Base-by-base conservation (phyloP, 2,113 vertebrate species). In the Rafetus swinhoei region DNA sequence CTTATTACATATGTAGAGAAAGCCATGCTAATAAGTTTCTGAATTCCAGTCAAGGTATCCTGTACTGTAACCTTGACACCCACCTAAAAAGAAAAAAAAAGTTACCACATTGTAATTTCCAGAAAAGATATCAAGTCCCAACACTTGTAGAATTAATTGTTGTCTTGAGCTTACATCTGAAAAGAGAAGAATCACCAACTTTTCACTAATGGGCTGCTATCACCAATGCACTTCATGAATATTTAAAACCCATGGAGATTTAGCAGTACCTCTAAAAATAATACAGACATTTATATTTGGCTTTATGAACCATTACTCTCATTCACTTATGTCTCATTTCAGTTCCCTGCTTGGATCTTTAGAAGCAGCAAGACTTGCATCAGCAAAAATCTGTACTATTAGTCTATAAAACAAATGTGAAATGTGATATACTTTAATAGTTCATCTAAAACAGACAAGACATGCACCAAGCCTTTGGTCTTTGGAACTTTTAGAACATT, bases 1-100 rank as follows among this genome's bases (percentile, higher is more conserved):
- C 97, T 98, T 85, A 94, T 96, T 84, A 98, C 97, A 4, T 98
- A 99, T 0, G 98, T 99, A 77, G 98, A 98, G 93, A 98, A 98
- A 39, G 98, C 98, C 93, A 98, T 96, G 76, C 98, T 98, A n/a
- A 99, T 97, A 65, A 93, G 95, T 95, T 98, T 98, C 89, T 98
- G 97, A 35, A 24, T 15, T 19, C 97, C 93, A 62, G 95, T 97
- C 69, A 97, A 81, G 77, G 96, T 79, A 27, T 99, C 98, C 86
- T 98, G 97, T 45, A 98, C 97, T 22, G 69, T 93, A 85, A 98
- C 98, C 69, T 95, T 97, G 96, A 99, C 98, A 79, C 98, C 97
- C 92, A 98, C 98, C 98, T 99, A 81, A 86, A 94, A 95, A 25
- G 54, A 95, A 93, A 95, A 90, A 19, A 18, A 21, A 85, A 50